A percentile compares a stretch with the other conserved stretches of the same genome.
These are phyloP conservation scores for Cyclura pinguis DNA, from an alignment of 2,797 vertebrate species.

Conservation along the genomic window DNA sequence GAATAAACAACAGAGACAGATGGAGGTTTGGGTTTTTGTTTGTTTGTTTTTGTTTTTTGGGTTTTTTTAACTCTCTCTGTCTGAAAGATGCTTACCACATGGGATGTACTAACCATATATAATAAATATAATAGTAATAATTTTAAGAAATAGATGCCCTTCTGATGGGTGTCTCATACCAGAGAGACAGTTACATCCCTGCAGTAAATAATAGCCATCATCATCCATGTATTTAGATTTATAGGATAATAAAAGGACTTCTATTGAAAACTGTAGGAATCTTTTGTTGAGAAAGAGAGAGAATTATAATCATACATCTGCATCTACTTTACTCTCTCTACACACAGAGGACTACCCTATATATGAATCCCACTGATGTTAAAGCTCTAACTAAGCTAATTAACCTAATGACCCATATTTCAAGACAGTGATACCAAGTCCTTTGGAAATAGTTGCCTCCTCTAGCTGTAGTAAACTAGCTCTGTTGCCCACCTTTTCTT, in stretches of 20 bases:
- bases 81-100: conserved; percentile 6
- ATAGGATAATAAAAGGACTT: conserved; percentile 35
- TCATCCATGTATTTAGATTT: conserved; percentile 45
- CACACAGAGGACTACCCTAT: not conserved
- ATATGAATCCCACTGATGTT: not conserved
- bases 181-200: conserved; percentile 39
- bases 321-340: not conserved
- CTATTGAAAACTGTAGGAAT: conserved; percentile 5
- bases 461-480: no score
- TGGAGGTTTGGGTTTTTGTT: no score
- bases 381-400: conserved; percentile 13
- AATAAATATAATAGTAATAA: conserved; percentile 44
- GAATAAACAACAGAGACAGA: not conserved
- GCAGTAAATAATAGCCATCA: conserved; percentile 27
- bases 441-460: not conserved
- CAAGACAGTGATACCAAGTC: not conserved
- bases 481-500: not conserved
- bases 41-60: no score
- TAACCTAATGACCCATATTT: conserved; percentile 16
- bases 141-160: conserved; percentile 18
- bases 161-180: conserved; percentile 13
- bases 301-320: conserved; percentile 21
- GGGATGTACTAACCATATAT: conserved; percentile 31
- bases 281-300: conserved; percentile 6
- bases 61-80: no score